These are phyloP conservation scores for Anastrepha ludens DNA, from an alignment of 1,140 invertebrate genomes.

Conservation along the genomic window DNA sequence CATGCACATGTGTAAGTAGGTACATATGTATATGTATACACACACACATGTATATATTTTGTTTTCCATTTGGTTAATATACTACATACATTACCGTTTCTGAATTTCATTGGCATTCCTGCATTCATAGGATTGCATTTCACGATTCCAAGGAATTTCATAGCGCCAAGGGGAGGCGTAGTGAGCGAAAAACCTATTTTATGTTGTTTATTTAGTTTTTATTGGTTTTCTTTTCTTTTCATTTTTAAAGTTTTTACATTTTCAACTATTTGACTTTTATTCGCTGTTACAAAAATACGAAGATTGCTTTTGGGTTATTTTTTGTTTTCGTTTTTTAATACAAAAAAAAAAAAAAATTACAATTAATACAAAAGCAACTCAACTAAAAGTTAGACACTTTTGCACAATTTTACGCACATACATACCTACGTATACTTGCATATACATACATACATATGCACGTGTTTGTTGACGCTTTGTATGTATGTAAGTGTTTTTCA, in stretches of 20 bases:
- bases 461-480: no score
- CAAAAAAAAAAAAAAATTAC: no score
- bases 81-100: background rate
- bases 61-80: background rate
- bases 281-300: slow-evolving; percentile 8
- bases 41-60: background rate
- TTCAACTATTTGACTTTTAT: slow-evolving; percentile 16
- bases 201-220: background rate
- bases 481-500: no score
- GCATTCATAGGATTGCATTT: background rate
- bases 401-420: background rate
- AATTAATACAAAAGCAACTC: no score
- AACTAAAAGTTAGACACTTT: no score
- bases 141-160: background rate
- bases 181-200: background rate
- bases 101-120: background rate
- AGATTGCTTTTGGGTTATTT: slow-evolving; percentile 18
- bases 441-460: background rate
- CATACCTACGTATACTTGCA: background rate
- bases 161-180: background rate
- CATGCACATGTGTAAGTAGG: background rate
- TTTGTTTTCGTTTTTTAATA: background rate
- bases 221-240: no score
- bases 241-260: background rate
- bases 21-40: background rate